Evolutionary conservation across 2,797 vertebrate genomes (phyloP), one percentile per base, ranked within the genome.

Genomic region (Spondyliosoma cantharus): DNA sequence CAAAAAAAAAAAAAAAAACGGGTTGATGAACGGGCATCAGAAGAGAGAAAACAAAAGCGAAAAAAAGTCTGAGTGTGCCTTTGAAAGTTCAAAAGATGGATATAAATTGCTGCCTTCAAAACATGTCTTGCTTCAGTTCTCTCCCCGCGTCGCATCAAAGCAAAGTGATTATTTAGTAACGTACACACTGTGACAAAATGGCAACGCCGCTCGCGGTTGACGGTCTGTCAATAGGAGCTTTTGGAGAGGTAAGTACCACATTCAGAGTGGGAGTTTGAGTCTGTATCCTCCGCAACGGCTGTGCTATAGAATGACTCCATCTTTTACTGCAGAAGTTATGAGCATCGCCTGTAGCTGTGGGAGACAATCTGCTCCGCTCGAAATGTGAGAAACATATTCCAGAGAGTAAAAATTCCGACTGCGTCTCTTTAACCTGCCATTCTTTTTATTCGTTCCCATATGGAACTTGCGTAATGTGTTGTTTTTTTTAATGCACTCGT

Each of bases 91-190:
- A 83, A 85, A 84, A 77, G 67, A 76, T 46, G 57, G 72, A 80
- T 80, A 78, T 53, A 82, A 86, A 87, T 81, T 61, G 43, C 60
- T 72, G 61, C 77, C 83, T 89, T 90, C 78, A 85, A 70, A 86
- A 73, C 71, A 25, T 49, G 57, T 50, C 82, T 84, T 25, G 24
- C 75, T 67, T 83, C 45, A 68, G 46, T 76, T 64, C 14, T 80
- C 46, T 84, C 50, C 45, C 58, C 61, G 25, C 8, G 3, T 64
- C 60, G 24, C 72, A 81, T 88, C 71, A 89, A 86, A 89, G 58
- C n/a, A 66, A 43, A 76, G 46, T 71, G 43, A 71, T 80, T 76
- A 77, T 80, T 81, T 75, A 71, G 68, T 70, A 71, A 75, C 53
- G 64, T 72, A 67, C 43, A 67, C 25, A 75, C 66, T 48, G 72